Evolutionary conservation across 2,888 invertebrate species (phyloP).

Genomic region (Halictus quadricinctus): DNA sequence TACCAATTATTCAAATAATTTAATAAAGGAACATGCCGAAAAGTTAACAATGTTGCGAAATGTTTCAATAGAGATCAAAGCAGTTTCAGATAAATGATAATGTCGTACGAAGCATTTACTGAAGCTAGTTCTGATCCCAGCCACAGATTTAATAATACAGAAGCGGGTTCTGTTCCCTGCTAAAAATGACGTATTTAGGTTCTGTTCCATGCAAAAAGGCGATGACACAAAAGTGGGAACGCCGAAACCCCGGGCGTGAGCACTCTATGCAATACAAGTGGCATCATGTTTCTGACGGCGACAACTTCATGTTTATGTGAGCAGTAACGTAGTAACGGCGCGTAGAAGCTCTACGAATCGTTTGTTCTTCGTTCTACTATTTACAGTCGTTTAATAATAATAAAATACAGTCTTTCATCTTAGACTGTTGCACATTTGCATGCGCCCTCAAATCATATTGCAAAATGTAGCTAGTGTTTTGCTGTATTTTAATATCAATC

Average conservation of each 20-base stretch:
- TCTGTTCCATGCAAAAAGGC: too few relatives aligned
- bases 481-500: not conserved
- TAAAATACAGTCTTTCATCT: not conserved
- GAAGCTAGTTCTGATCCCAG: too few relatives aligned
- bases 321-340: conserved; percentile 45
- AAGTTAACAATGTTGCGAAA: conserved; percentile 37
- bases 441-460: not conserved
- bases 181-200: too few relatives aligned
- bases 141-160: too few relatives aligned
- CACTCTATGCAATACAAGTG: not conserved
- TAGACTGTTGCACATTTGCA: not conserved
- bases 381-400: conserved; percentile 29
- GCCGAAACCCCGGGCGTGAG: too few relatives aligned
- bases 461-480: not conserved
- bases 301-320: conserved; percentile 42
- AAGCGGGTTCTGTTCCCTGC: too few relatives aligned
- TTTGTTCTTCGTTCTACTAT: conserved; percentile 29
- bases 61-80: not conserved
- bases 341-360: conserved; percentile 26
- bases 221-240: too few relatives aligned
- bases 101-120: too few relatives aligned
- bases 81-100: too few relatives aligned
- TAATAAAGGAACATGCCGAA: not conserved
- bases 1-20: conserved; percentile 6
- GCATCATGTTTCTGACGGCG: not conserved